Evolutionary conservation across 1,140 invertebrate genomes (phyloP).

Genomic region (Nephotettix cincticeps): DNA sequence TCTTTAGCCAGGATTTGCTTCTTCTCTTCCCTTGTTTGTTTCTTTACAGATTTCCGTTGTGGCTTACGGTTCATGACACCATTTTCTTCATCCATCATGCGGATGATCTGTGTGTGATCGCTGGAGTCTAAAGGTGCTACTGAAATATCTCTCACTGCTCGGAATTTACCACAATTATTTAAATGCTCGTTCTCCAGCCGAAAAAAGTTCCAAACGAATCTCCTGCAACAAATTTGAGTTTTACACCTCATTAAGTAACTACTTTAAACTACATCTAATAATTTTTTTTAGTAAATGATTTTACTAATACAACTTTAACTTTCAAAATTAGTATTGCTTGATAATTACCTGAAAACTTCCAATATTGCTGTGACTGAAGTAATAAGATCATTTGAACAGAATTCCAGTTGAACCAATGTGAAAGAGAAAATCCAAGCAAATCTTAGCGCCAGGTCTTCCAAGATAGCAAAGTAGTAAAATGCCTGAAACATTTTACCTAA

Average conservation of each 20-base stretch:
- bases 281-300: too few species aligned
- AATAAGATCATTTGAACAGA: slow-evolving; percentile 72
- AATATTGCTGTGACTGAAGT: slow-evolving; percentile 73
- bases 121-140: slow-evolving; percentile 80
- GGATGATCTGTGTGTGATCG: slow-evolving; percentile 84
- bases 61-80: slow-evolving; percentile 73
- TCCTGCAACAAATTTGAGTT: slow-evolving; percentile 48
- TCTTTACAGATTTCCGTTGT: slow-evolving; percentile 36
- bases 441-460: slow-evolving; percentile 79
- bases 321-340: too few species aligned
- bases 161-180: slow-evolving; percentile 92
- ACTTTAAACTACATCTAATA: too few species aligned
- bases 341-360: slow-evolving; percentile 79
- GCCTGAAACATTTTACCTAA: slow-evolving; percentile 44
- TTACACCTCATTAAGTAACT: too few species aligned
- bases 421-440: slow-evolving; percentile 81
- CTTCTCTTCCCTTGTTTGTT: slow-evolving; percentile 37
- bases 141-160: slow-evolving; percentile 87
- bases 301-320: too few species aligned
- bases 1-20: slow-evolving; percentile 24
- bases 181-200: slow-evolving; percentile 92
- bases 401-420: slow-evolving; percentile 71
- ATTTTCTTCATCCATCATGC: slow-evolving; percentile 95
- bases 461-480: slow-evolving; percentile 77
- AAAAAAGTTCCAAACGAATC: slow-evolving; percentile 93